Evolutionary conservation across 2,113 vertebrate species (phyloP).

Genomic region (Aythya baeri): DNA sequence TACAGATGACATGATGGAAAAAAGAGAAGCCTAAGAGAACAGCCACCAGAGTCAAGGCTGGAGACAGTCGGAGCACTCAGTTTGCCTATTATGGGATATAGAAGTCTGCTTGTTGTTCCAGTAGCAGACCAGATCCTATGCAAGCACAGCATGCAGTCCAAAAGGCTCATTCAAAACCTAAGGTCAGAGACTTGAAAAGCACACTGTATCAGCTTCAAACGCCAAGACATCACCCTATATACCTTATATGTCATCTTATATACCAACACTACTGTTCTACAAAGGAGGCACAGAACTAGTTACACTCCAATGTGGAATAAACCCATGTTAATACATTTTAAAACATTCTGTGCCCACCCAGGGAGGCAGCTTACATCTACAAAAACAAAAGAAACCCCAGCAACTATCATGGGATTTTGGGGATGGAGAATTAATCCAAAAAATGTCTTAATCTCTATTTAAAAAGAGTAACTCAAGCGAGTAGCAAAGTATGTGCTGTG

Average conservation of each 20-base stretch:
- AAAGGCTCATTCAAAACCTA: not conserved
- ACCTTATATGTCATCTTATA: not conserved
- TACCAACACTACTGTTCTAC: not conserved
- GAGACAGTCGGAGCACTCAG: not conserved
- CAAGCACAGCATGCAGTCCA: not conserved
- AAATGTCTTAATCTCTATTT: not conserved
- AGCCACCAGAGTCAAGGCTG: not conserved
- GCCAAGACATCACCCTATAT: not conserved
- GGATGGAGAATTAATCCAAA: not conserved
- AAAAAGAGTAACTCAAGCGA: not conserved
- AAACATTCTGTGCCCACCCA: constrained; percentile 41
- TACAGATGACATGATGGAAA: not conserved
- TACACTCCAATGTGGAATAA: not conserved
- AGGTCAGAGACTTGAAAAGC: not conserved
- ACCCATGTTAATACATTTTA: not conserved
- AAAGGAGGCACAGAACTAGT: not conserved
- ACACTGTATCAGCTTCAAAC: not conserved
- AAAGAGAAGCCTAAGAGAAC: not conserved
- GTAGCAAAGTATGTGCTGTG: not conserved
- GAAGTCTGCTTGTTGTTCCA: not conserved
- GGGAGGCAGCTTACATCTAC: not conserved
- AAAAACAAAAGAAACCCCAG: constrained; percentile 21
- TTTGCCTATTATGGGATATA: not conserved
- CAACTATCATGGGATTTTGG: not conserved
- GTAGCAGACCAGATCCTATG: not conserved